phyloP scores from a whole-genome alignment of 1,140 invertebrate genomes.

The Atta colombica region DNA sequence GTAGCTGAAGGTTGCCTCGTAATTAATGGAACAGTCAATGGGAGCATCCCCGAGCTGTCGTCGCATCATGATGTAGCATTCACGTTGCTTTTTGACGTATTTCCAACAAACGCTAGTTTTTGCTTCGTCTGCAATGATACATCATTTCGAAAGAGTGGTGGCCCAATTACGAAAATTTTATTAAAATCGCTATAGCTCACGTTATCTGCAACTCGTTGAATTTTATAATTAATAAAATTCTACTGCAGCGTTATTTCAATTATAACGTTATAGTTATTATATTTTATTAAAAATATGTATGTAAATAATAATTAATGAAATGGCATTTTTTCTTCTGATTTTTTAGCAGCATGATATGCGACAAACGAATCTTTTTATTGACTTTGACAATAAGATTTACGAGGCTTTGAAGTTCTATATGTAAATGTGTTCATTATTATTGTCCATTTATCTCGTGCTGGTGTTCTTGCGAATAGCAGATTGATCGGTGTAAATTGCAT shows the following conservation, averaged over 20 bases:
- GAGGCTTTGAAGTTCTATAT: neutral
- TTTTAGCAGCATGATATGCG: neutral
- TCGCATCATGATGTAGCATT: constrained; percentile 24
- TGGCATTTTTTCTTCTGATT: neutral
- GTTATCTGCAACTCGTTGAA: constrained; percentile 1
- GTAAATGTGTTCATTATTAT: neutral
- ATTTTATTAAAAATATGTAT: neutral
- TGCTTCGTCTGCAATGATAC: neutral
- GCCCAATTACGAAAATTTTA: constrained; percentile 8
- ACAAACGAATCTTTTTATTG: neutral
- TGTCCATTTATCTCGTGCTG: neutral
- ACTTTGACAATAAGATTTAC: constrained; percentile 27
- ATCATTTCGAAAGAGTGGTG: constrained; percentile 17
- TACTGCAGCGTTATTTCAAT: constrained; percentile 11
- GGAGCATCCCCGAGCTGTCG: constrained; percentile 34
- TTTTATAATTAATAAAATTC: constrained; percentile 41
- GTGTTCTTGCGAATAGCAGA: constrained; percentile 53
- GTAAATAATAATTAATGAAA: constrained; percentile 32
- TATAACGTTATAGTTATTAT: neutral
- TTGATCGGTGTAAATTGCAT: constrained; percentile 60
- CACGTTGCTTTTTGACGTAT: neutral
- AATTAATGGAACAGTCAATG: constrained; percentile 83
- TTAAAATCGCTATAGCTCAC: constrained; percentile 1
- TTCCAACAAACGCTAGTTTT: neutral
- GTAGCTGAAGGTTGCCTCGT: constrained; percentile 83